These are phyloP conservation scores for Branchellion lobata DNA, from an alignment of 2,888 invertebrate species.

Conservation along the genomic window DNA sequence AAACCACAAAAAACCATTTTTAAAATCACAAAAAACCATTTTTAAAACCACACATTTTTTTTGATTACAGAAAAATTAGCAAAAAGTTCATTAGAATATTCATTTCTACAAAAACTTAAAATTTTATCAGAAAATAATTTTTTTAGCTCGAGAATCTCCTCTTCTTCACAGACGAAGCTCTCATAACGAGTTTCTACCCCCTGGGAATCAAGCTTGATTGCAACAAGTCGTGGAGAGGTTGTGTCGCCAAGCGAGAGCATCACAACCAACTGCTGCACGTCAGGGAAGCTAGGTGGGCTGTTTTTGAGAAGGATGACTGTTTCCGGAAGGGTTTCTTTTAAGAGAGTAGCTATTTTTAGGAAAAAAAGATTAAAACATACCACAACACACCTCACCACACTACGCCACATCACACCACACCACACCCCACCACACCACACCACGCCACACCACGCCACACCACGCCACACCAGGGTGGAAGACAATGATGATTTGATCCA, in stretches of 20 bases:
- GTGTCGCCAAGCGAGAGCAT: constrained; percentile 58
- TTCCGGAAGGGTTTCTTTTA: not conserved
- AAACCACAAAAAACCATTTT: too few species aligned
- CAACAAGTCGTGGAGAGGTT: constrained; percentile 48
- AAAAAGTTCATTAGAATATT: not conserved
- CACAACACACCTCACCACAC: too few species aligned
- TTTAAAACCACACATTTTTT: too few species aligned
- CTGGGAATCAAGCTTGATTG: constrained; percentile 51
- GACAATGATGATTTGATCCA: constrained; percentile 63
- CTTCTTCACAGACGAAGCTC: constrained; percentile 51
- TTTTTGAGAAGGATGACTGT: too few species aligned
- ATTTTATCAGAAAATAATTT: not conserved
- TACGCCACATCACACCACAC: too few species aligned
- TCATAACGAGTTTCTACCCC: constrained; percentile 54
- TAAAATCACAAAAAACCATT: too few species aligned
- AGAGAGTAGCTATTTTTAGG: not conserved
- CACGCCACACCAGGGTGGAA: constrained; percentile 57
- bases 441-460: not conserved
- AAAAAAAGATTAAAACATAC: too few species aligned
- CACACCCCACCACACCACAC: not conserved
- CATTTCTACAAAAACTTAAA: not conserved
- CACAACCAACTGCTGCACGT: constrained; percentile 61
- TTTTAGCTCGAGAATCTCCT: not conserved
- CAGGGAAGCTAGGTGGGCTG: constrained; percentile 57
- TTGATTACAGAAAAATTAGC: not conserved